Evolutionary conservation across 2,797 vertebrate species (phyloP).

Genomic region (Semotilus atromaculatus): DNA sequence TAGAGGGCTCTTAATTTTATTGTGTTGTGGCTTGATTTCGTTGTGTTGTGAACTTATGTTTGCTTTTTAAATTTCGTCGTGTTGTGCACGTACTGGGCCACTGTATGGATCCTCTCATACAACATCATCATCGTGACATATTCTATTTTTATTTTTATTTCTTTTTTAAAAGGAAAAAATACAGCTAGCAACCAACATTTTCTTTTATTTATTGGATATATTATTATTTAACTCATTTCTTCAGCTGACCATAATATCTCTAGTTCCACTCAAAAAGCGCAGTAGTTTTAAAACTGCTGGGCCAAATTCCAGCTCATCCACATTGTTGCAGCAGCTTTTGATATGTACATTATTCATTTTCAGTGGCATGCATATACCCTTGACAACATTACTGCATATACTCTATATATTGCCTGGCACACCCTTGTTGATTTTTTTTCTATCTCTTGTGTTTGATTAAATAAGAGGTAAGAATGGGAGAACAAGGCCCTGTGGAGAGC

Average conservation of each 20-base stretch:
- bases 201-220: background rate
- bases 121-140: too few species aligned
- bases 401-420: slow-evolving; percentile 15
- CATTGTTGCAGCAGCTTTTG: background rate
- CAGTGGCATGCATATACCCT: background rate
- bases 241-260: background rate
- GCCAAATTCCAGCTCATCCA: background rate
- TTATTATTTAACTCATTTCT: background rate
- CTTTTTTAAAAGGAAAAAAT: too few species aligned
- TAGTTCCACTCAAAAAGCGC: background rate
- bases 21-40: too few species aligned
- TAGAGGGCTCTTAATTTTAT: too few species aligned
- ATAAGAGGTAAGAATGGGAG: slow-evolving; percentile 64
- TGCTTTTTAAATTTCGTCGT: too few species aligned
- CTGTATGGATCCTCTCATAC: too few species aligned
- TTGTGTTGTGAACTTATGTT: too few species aligned
- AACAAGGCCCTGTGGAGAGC: slow-evolving; percentile 69
- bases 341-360: slow-evolving; percentile 16
- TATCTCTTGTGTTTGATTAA: slow-evolving; percentile 73
- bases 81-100: too few species aligned
- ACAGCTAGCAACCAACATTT: background rate
- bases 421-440: slow-evolving; percentile 1
- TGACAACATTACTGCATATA: background rate
- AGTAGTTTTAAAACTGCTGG: background rate
- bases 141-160: background rate